Evolutionary conservation across 1,140 invertebrate genomes (phyloP).

Genomic region (Drosophila saltans): DNA sequence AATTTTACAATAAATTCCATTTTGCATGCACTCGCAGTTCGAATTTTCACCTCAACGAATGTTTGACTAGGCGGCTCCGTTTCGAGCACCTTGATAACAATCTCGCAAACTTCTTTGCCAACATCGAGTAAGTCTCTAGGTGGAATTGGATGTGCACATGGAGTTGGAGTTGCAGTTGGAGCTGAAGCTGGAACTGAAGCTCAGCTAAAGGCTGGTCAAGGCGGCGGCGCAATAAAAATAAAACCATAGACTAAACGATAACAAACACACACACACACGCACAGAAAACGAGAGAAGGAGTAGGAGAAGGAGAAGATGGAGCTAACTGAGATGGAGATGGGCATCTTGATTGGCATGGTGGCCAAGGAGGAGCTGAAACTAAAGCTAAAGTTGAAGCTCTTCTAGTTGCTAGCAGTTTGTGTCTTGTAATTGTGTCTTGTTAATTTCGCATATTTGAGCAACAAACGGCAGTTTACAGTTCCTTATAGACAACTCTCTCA

Average conservation of each 20-base stretch:
- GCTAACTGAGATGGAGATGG: neutral
- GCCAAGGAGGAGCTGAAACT: neutral
- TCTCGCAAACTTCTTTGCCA: constrained; percentile 71
- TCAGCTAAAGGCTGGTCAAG: constrained; percentile 30
- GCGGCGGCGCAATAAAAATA: constrained; percentile 74
- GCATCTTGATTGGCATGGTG: constrained; percentile 1
- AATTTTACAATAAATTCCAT: constrained; percentile 83
- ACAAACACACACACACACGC: constrained; percentile 23
- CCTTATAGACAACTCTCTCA: constrained; percentile 41
- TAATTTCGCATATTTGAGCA: constrained; percentile 79
- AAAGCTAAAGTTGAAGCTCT: neutral
- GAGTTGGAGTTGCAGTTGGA: constrained; percentile 29
- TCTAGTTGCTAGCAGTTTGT: constrained; percentile 54
- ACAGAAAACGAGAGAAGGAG: constrained; percentile 4
- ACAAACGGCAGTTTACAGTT: constrained; percentile 76
- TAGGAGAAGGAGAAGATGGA: neutral
- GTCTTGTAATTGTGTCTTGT: constrained; percentile 79
- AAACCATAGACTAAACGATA: constrained; percentile 79
- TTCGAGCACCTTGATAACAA: constrained; percentile 70
- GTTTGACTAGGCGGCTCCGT: constrained; percentile 62
- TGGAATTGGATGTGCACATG: too few relatives aligned
- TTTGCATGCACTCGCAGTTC: constrained; percentile 72
- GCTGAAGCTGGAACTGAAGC: constrained; percentile 25
- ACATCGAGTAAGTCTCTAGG: constrained; percentile 12
- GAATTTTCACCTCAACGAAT: constrained; percentile 71